Percentiles rank a stretch among this genome's conserved stretches.
Conservation (phyloP, 2,888 invertebrate genomes). For the Hydrotaea diabolus region DNA sequence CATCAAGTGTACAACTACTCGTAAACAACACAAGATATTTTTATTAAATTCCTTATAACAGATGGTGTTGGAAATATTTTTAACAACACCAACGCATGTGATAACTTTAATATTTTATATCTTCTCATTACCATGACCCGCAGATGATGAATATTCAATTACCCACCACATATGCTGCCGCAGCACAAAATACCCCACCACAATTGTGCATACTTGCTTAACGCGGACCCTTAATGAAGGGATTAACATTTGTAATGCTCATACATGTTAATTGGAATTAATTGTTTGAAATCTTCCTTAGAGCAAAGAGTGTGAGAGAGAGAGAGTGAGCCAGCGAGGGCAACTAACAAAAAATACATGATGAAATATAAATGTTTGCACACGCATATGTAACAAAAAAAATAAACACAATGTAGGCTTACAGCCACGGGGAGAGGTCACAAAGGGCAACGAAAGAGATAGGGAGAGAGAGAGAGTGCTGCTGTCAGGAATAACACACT, state of each 20-base stretch:
- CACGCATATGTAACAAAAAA: neutral
- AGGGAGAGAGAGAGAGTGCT: too few relatives aligned
- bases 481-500: neutral
- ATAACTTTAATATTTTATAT: neutral
- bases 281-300: constrained; percentile 36
- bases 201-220: neutral
- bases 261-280: constrained; percentile 40
- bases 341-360: neutral
- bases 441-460: too few relatives aligned
- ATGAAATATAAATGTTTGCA: neutral
- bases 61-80: too few relatives aligned
- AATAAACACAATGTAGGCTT: too few relatives aligned
- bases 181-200: neutral
- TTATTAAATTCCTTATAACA: too few relatives aligned
- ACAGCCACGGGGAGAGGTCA: too few relatives aligned
- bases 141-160: neutral
- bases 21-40: too few relatives aligned
- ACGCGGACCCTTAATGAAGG: neutral
- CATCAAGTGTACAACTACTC: too few relatives aligned
- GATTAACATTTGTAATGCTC: neutral
- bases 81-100: too few relatives aligned
- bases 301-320: neutral
- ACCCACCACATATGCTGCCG: neutral
- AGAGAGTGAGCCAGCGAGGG: neutral
- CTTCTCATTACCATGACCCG: neutral